Conservation (phyloP, 2,797 vertebrate species). For the Coregonus ussuriensis region DNA sequence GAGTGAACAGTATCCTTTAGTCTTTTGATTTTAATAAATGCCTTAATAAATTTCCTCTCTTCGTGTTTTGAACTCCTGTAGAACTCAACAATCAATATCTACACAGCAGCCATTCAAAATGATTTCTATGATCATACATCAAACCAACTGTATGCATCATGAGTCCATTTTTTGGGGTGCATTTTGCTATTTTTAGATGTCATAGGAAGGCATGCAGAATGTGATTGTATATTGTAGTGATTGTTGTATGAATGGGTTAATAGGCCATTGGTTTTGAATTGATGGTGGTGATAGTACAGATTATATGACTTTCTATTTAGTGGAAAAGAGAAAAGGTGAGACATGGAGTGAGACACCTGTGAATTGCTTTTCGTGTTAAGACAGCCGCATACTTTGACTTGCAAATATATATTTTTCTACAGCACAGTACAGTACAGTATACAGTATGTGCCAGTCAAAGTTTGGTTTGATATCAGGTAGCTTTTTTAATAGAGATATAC, state of each 20-base stretch:
- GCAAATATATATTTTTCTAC: neutral
- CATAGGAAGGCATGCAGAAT: neutral
- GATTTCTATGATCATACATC: slow-evolving; percentile 34
- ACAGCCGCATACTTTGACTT: neutral
- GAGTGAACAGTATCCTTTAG: neutral
- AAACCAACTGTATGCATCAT: neutral
- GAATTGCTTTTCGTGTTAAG: neutral
- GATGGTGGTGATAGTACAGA: neutral
- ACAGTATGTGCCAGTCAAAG: neutral
- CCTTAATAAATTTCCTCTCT: slow-evolving; percentile 13
- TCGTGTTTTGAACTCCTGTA: slow-evolving; percentile 26
- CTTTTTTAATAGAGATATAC: neutral
- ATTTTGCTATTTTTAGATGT: neutral
- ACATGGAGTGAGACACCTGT: neutral
- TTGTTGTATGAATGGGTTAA: neutral
- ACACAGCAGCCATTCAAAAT: slow-evolving; percentile 17
- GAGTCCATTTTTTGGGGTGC: slow-evolving; percentile 15
- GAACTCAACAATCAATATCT: slow-evolving; percentile 31
- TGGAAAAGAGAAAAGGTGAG: neutral
- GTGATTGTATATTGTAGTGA: neutral
- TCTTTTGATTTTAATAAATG: slow-evolving; percentile 9
- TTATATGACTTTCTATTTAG: neutral
- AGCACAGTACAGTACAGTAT: neutral
- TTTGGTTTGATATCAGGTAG: neutral
- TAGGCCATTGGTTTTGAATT: neutral